A percentile compares a stretch with the other conserved stretches of the same genome.
phyloP scores from a whole-genome alignment of 1,140 invertebrate species.

The Monochamus saltuarius region DNA sequence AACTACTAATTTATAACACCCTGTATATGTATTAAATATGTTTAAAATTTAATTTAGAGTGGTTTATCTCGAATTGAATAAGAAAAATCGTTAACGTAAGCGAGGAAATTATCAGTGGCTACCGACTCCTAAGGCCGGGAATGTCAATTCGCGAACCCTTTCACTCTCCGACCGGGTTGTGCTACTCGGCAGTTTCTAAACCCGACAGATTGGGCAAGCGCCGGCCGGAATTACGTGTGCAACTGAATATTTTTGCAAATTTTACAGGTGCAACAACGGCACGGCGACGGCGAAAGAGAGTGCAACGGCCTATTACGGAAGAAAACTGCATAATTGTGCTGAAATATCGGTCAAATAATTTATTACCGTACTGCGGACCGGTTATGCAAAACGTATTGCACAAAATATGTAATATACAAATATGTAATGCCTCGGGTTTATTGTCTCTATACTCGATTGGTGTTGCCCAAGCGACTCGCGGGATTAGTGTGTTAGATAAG shows the following conservation, averaged over 20 bases:
- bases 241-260: constrained; percentile 26
- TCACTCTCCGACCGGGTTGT: too few species aligned
- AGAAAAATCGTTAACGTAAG: too few species aligned
- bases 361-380: constrained; percentile 4
- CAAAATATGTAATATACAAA: constrained; percentile 9
- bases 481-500: too few species aligned
- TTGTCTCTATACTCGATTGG: too few species aligned
- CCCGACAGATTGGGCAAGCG: neutral
- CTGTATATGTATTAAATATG: too few species aligned
- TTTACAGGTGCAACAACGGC: constrained; percentile 31
- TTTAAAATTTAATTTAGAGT: too few species aligned
- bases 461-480: too few species aligned
- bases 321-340: constrained; percentile 28
- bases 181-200: constrained; percentile 2
- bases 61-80: too few species aligned
- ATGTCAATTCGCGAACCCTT: too few species aligned
- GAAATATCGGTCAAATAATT: constrained; percentile 39
- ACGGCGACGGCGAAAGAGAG: constrained; percentile 4
- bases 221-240: neutral
- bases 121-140: too few species aligned
- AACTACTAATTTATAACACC: too few species aligned
- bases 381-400: constrained; percentile 12
- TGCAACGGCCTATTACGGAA: constrained; percentile 37
- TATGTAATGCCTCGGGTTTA: neutral
- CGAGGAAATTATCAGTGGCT: too few species aligned